These are phyloP conservation scores for Heliconius ismenius DNA, from an alignment of 2,888 invertebrate genomes.

Conservation along the genomic window DNA sequence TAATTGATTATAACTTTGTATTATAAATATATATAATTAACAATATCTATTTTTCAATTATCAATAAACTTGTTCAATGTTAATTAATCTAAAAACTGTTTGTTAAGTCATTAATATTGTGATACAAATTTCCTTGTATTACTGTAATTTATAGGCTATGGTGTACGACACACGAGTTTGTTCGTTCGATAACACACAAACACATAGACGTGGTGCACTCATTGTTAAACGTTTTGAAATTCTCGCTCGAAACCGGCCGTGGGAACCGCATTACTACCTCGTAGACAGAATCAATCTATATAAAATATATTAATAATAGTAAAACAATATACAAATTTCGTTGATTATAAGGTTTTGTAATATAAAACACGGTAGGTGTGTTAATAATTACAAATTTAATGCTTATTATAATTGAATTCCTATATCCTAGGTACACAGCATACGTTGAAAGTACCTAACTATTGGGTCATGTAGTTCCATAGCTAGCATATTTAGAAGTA, in stretches of 20 bases:
- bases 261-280: constrained; percentile 58
- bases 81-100: neutral
- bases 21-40: neutral
- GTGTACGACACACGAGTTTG: constrained; percentile 49
- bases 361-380: neutral
- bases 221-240: constrained; percentile 76
- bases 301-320: constrained; percentile 28
- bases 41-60: neutral
- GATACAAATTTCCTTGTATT: neutral
- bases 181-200: constrained; percentile 50
- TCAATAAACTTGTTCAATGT: neutral
- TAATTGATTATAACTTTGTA: neutral
- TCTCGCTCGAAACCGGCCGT: constrained; percentile 71
- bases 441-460: neutral
- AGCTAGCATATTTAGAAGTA: constrained; percentile 7
- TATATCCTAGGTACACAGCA: neutral
- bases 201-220: constrained; percentile 63
- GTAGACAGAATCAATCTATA: constrained; percentile 37
- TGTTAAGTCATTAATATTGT: neutral
- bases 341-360: neutral
- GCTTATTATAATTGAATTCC: neutral
- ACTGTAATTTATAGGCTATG: constrained; percentile 45
- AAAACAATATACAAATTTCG: neutral
- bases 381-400: neutral
- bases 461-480: constrained; percentile 19